Base-by-base conservation (phyloP, 2,888 invertebrate species). In the Parthenolecanium corni region DNA sequence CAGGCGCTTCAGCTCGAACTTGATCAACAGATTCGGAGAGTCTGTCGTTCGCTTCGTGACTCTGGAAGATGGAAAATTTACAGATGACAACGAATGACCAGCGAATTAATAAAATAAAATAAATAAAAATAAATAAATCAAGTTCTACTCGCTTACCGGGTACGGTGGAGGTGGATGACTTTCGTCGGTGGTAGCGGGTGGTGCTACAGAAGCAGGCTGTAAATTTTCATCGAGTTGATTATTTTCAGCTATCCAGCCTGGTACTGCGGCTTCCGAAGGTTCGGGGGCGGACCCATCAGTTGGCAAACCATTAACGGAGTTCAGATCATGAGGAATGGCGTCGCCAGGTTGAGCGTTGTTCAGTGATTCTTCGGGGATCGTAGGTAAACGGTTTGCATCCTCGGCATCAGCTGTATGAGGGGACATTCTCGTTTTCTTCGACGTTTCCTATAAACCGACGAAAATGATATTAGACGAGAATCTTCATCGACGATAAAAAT, bases 341-440 rank as follows among this genome's bases (percentile, higher is more conserved):
- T 18, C 18, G 25, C 42, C 2, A 4, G 47, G 47, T 12, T 16
- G 31, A 0, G 46, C 31, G 18, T 57, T 46, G 9, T 57, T 23
- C 11, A 16, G 24, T 12, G n/a, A 44, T 47, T 57, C 57, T 57
- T 57, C 57, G 16, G 47, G 1, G 2, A 57, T 57, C 6, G 47
- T 47, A 23, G 57, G 46, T 21, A 57, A 44, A 47, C 57, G 57
- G 18, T 16, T 9, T 1, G 24, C 24, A 31, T 57, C 44, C 25
- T 57, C 47, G 16, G 40, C 4, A 24, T 54, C 54, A 9, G 24
- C 23, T 20, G 46, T 42, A 12, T 44, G 14, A 16, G 57, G 57
- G 12, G 57, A 57, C 46, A 47, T 57, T 46, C 46, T 46, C 31
- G 57, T 44, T 47, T 57, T 57, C 46, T 57, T 57, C n/a, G 16